Conservation (phyloP, 1,140 invertebrate species). For the Calephelis nemesis region DNA sequence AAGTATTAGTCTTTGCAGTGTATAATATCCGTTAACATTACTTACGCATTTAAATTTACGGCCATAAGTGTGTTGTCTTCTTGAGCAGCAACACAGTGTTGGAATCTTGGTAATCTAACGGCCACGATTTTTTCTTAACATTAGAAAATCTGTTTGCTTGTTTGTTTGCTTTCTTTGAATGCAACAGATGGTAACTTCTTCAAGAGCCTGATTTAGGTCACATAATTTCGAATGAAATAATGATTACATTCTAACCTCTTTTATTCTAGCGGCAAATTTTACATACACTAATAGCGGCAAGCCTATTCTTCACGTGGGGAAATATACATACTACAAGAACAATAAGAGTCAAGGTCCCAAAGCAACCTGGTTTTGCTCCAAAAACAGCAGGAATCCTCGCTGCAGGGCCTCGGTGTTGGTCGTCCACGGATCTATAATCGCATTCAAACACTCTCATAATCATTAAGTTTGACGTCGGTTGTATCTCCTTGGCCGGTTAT, state of each 20-base stretch:
- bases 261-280: conserved; percentile 30
- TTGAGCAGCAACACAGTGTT: too few relatives aligned
- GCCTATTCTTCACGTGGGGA: conserved; percentile 29
- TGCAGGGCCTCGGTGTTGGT: conserved; percentile 35
- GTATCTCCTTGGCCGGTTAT: neutral
- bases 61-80: too few relatives aligned
- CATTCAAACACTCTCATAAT: conserved; percentile 31
- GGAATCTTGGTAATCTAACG: too few relatives aligned
- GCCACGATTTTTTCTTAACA: too few relatives aligned
- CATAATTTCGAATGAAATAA: neutral
- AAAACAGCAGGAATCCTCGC: conserved; percentile 26
- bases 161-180: too few relatives aligned
- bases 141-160: too few relatives aligned
- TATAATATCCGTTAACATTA: too few relatives aligned
- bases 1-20: too few relatives aligned
- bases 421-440: conserved; percentile 29
- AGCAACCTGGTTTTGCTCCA: conserved; percentile 39
- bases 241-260: neutral
- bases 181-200: too few relatives aligned
- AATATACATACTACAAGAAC: conserved; percentile 37
- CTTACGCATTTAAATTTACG: too few relatives aligned
- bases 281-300: conserved; percentile 28
- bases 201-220: neutral
- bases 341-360: conserved; percentile 34
- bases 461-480: neutral